A percentile compares a stretch with the other conserved stretches of the same genome.
Conservation (phyloP, 2,888 invertebrate species). For the Epinotia nisella region DNA sequence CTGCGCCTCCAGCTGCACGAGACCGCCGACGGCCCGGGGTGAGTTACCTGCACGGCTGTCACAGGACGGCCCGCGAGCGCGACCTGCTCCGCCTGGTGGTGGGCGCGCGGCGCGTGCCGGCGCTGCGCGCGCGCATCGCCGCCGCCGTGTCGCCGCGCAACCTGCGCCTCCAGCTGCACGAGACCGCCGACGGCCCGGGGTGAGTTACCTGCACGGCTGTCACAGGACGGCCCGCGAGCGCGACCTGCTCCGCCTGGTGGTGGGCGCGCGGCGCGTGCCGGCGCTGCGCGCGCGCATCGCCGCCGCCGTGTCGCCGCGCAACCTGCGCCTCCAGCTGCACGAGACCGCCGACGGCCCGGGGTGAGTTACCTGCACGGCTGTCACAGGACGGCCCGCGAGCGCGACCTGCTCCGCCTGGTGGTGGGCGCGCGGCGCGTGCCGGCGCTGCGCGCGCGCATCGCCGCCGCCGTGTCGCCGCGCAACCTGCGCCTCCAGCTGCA, state of each 20-base stretch:
- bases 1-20: constrained; percentile 75
- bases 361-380: constrained; percentile 56
- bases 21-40: constrained; percentile 87
- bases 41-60: no score
- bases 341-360: constrained; percentile 85
- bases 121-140: constrained; percentile 72
- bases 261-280: constrained; percentile 86
- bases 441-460: constrained; percentile 73
- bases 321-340: constrained; percentile 81
- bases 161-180: constrained; percentile 79
- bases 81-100: constrained; percentile 85
- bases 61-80: no score
- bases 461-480: constrained; percentile 83
- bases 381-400: no score
- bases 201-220: constrained; percentile 53
- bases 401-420: constrained; percentile 85
- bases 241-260: constrained; percentile 87
- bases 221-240: constrained; percentile 86
- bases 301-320: constrained; percentile 84
- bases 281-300: constrained; percentile 74
- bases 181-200: constrained; percentile 86
- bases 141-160: constrained; percentile 85
- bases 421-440: constrained; percentile 86
- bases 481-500: constrained; percentile 80
- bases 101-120: constrained; percentile 86